phyloP scores from a whole-genome alignment of 2,113 vertebrate genomes.

The Phyllostomus discolor region DNA sequence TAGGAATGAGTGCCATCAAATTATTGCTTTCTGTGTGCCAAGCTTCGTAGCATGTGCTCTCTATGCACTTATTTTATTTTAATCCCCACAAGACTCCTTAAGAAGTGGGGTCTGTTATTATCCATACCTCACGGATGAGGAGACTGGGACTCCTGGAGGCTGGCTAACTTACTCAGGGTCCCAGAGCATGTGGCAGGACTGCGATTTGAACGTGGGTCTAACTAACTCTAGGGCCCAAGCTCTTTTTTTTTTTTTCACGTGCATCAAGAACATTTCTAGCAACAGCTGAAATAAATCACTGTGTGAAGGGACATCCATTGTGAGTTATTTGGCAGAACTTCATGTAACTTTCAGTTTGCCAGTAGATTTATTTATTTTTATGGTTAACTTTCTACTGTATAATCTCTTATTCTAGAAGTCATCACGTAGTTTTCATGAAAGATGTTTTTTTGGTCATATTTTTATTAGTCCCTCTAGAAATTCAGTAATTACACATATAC shows the following conservation, averaged over 20 bases:
- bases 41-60: background rate
- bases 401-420: slow-evolving; percentile 71
- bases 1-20: background rate
- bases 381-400: slow-evolving; percentile 67
- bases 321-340: slow-evolving; percentile 78
- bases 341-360: slow-evolving; percentile 71
- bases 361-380: slow-evolving; percentile 48
- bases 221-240: background rate
- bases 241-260: background rate
- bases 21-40: background rate
- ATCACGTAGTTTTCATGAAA: background rate
- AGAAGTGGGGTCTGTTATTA: background rate
- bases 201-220: background rate
- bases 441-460: background rate
- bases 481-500: background rate
- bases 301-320: background rate
- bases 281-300: background rate
- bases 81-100: background rate
- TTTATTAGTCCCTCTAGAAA: background rate
- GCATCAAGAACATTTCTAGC: background rate
- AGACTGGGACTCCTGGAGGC: background rate
- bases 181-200: background rate
- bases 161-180: background rate
- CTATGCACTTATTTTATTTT: background rate
- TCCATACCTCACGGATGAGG: background rate